A percentile compares a stretch with the other conserved stretches of the same genome.
phyloP scores from a whole-genome alignment of 64 coral and sea anemone species.

The Hydrozoanthus tunicans region DNA sequence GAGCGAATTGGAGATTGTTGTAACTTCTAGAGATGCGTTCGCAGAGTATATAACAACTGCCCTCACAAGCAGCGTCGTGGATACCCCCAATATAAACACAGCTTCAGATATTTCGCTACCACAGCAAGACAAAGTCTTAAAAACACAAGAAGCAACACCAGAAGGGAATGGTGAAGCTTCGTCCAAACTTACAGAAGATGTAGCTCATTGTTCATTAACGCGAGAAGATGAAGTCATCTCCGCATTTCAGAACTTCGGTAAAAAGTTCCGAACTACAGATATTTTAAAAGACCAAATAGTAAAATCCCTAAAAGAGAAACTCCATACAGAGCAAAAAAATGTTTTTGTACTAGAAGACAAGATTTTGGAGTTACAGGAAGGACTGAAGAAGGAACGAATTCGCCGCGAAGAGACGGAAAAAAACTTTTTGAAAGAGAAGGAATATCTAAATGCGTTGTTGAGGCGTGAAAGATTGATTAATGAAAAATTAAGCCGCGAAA shows the following conservation, averaged over 20 bases:
- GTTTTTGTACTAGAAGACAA: slow-evolving; percentile 27
- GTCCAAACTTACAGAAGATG: not conserved
- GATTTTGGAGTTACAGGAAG: slow-evolving; percentile 38
- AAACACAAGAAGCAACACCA: not conserved
- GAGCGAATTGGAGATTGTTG: not conserved
- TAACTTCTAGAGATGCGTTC: not conserved
- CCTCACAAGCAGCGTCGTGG: not conserved
- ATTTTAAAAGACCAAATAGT: slow-evolving; percentile 14
- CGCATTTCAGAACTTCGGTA: not conserved
- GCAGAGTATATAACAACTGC: slow-evolving; percentile 8
- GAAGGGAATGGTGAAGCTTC: not conserved
- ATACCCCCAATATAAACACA: not conserved
- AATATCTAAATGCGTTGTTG: slow-evolving; percentile 21
- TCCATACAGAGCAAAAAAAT: slow-evolving; percentile 37
- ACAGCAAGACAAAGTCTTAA: not conserved
- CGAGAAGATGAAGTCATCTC: not conserved
- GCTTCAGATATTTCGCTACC: not conserved
- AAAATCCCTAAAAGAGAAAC: slow-evolving; percentile 1
- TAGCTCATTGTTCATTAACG: not conserved
- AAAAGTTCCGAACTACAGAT: not conserved
- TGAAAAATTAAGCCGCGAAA: slow-evolving; percentile 17
- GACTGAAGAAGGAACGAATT: not conserved
- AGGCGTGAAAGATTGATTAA: not conserved
- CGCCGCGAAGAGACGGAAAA: slow-evolving; percentile 32
- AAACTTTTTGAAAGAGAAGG: slow-evolving; percentile 5